Evolutionary conservation across 2,113 vertebrate species (phyloP).

Genomic region (Trogon melanurus): DNA sequence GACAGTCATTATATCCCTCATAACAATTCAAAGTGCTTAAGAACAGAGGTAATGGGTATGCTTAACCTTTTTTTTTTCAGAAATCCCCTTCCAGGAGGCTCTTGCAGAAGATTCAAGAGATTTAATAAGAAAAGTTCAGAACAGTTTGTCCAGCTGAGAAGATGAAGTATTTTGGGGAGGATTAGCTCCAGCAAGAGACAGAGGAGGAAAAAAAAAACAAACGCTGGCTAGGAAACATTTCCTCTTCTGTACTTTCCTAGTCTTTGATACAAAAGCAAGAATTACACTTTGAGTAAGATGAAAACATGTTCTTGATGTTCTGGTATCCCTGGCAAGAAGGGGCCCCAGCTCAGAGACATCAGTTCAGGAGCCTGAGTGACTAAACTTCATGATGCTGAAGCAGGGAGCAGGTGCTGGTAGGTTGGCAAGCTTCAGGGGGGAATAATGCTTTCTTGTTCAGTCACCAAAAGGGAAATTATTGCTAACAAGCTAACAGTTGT

Average conservation of each 20-base stretch:
- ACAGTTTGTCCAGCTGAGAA: constrained; percentile 13
- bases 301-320: not conserved
- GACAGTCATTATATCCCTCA: not conserved
- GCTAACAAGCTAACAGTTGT: constrained; percentile 55
- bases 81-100: not conserved
- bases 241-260: not conserved
- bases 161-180: not conserved
- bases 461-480: constrained; percentile 44
- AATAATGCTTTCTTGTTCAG: constrained; percentile 30
- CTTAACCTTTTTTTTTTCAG: not conserved
- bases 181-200: not conserved
- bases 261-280: not conserved
- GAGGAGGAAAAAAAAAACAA: not conserved
- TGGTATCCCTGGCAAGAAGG: not conserved
- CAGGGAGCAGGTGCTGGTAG: not conserved
- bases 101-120: not conserved
- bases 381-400: not conserved
- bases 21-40: not conserved
- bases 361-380: not conserved
- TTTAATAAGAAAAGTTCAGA: not conserved
- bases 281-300: not conserved
- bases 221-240: not conserved
- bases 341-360: not conserved
- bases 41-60: not conserved
- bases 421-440: not conserved